phyloP scores from a whole-genome alignment of 2,113 vertebrate genomes.

The Aegithalos caudatus region DNA sequence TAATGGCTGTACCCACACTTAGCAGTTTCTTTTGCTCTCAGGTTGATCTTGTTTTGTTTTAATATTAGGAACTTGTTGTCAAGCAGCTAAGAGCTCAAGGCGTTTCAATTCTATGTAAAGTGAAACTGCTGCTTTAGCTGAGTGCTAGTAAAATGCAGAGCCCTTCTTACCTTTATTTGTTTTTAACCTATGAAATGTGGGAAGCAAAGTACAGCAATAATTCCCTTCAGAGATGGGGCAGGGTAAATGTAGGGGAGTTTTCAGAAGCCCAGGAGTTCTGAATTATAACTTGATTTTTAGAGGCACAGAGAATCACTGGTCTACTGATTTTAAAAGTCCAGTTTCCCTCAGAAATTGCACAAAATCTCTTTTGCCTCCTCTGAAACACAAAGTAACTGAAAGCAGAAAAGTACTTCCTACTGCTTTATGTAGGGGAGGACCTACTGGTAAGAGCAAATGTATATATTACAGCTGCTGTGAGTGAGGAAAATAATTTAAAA shows the following conservation, averaged over 20 bases:
- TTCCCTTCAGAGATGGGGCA: background rate
- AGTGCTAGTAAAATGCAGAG: background rate
- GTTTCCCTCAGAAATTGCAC: background rate
- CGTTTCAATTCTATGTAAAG: slow-evolving; percentile 67
- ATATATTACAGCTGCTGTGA: background rate
- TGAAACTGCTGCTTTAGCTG: slow-evolving; percentile 42
- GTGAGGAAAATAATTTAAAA: background rate
- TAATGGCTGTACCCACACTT: background rate
- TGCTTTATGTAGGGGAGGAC: accelerated
- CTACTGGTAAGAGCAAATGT: background rate
- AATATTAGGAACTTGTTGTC: background rate
- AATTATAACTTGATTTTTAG: background rate
- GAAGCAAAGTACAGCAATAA: background rate
- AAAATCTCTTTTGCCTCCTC: background rate
- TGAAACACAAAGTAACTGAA: background rate
- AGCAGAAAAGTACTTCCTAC: background rate
- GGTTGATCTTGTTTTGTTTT: background rate
- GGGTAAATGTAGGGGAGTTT: background rate
- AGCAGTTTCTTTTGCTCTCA: background rate
- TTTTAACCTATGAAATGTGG: background rate
- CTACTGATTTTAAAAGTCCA: background rate
- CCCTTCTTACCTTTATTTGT: accelerated
- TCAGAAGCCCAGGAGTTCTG: background rate
- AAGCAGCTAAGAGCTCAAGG: background rate
- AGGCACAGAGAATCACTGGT: background rate